These are phyloP conservation scores for Cnemophilus loriae DNA, from an alignment of 2,113 vertebrate species.

Conservation along the genomic window DNA sequence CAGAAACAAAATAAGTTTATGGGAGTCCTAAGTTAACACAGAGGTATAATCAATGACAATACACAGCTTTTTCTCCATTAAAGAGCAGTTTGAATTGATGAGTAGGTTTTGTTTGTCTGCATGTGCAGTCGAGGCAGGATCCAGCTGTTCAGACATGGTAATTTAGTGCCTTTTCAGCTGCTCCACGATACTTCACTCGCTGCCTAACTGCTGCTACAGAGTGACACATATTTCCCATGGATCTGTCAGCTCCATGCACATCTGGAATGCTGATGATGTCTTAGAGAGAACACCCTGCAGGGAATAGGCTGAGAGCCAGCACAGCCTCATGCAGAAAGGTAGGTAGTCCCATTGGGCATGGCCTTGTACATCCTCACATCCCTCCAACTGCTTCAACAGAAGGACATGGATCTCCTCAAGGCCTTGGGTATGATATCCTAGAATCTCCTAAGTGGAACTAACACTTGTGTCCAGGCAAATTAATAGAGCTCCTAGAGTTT, in stretches of 20 bases:
- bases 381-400: no score
- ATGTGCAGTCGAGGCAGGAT: neutral
- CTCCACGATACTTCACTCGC: accelerated
- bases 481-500: neutral
- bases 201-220: neutral
- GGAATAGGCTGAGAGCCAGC: neutral
- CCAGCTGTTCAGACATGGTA: neutral
- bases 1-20: neutral
- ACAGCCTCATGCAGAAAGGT: neutral
- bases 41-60: neutral
- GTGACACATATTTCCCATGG: neutral
- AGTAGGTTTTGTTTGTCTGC: neutral
- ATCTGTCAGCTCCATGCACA: neutral
- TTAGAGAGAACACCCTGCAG: neutral
- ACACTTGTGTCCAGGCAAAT: accelerated
- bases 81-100: neutral
- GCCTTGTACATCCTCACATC: neutral
- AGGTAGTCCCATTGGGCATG: neutral
- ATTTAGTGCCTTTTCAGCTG: neutral
- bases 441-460: neutral
- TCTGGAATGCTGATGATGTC: neutral
- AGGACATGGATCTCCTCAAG: neutral
- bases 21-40: neutral
- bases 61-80: neutral
- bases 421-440: neutral